Evolutionary conservation across 1,140 invertebrate species (phyloP).

Genomic region (Lanistes nyassanus): DNA sequence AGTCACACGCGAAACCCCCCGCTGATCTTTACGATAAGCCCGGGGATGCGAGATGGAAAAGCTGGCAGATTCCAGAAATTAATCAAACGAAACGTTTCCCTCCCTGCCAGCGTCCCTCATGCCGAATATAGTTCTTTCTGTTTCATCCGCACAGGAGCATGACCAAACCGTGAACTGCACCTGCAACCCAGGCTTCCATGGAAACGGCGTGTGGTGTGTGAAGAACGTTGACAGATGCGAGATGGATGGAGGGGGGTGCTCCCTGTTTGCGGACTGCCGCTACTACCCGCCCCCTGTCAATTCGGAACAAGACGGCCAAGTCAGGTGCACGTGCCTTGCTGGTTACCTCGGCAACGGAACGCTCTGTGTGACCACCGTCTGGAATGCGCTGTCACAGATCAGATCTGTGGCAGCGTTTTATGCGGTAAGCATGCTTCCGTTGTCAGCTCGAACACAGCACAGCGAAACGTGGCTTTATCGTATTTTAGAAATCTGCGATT

Average conservation of each 20-base stretch:
- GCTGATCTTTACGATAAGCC: no score
- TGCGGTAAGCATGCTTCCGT: slow-evolving; percentile 11
- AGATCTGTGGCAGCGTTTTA: slow-evolving; percentile 20
- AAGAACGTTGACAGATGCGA: slow-evolving; percentile 43
- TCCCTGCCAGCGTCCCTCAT: no score
- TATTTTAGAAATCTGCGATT: no score
- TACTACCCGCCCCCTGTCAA: slow-evolving; percentile 25
- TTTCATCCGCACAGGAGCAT: neutral
- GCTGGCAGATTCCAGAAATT: no score
- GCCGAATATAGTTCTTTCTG: no score
- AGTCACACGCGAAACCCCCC: no score
- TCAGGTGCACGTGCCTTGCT: slow-evolving; percentile 19
- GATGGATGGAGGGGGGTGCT: slow-evolving; percentile 53
- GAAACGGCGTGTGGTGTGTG: slow-evolving; percentile 55
- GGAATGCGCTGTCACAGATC: slow-evolving; percentile 31
- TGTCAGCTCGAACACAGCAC: no score
- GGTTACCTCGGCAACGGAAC: slow-evolving; percentile 37
- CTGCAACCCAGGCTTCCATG: slow-evolving; percentile 54
- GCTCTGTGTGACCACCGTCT: slow-evolving; percentile 28
- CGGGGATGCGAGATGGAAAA: no score
- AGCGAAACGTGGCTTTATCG: no score
- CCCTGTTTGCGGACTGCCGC: slow-evolving; percentile 38
- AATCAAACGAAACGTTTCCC: no score
- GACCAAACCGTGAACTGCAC: slow-evolving; percentile 35
- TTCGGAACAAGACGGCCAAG: slow-evolving; percentile 8